Percentiles rank a stretch among this genome's conserved stretches.
These are phyloP conservation scores for Chelonus formosanus DNA, from an alignment of 2,888 invertebrate genomes.

Conservation along the genomic window DNA sequence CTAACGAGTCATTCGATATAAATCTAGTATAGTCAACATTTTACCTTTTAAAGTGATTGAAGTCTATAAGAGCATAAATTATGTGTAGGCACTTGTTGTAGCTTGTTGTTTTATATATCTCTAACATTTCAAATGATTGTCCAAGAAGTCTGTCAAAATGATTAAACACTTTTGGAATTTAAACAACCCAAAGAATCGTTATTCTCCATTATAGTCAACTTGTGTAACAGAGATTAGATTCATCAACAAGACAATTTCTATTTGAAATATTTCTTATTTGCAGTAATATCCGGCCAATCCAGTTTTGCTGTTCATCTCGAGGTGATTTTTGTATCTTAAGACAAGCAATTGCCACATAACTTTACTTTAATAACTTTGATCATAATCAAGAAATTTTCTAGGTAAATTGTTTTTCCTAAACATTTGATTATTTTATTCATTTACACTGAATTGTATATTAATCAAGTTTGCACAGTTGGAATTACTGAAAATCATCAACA, in stretches of 20 bases:
- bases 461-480: too few relatives aligned
- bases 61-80: not conserved
- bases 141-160: conserved; percentile 13
- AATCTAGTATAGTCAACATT: conserved; percentile 21
- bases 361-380: conserved; percentile 23
- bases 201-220: conserved; percentile 21
- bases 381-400: conserved; percentile 4
- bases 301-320: conserved; percentile 18
- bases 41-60: conserved; percentile 28
- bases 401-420: not conserved
- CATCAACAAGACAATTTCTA: conserved; percentile 11
- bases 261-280: conserved; percentile 10
- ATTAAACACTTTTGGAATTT: not conserved
- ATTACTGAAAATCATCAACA: conserved; percentile 9
- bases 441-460: too few relatives aligned
- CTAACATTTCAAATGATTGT: conserved; percentile 9
- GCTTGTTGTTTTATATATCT: not conserved
- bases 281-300: conserved; percentile 29
- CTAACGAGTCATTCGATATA: conserved; percentile 30
- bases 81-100: conserved; percentile 21
- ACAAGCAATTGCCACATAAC: not conserved
- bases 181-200: not conserved
- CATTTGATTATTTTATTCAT: conserved; percentile 1
- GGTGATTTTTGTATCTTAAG: conserved; percentile 11
- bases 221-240: conserved; percentile 13